Evolutionary conservation across 1,140 invertebrate genomes (phyloP).

Genomic region (Spodoptera frugiperda): DNA sequence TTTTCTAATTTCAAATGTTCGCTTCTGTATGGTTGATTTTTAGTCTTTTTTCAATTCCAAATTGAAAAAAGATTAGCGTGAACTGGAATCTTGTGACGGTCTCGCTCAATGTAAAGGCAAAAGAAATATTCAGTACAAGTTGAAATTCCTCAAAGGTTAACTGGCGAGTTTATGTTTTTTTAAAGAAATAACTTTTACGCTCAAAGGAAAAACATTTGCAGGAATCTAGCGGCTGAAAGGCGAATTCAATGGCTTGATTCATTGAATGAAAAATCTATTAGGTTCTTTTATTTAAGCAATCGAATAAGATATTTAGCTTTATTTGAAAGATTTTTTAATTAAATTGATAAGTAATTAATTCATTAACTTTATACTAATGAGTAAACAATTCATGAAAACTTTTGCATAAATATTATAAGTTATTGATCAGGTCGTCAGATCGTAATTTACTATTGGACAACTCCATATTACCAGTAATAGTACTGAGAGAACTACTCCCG

Average conservation of each 20-base stretch:
- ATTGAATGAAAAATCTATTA: neutral
- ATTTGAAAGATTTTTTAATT: no score
- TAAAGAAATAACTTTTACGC: constrained; percentile 15
- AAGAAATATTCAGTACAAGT: constrained; percentile 18
- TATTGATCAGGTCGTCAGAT: no score
- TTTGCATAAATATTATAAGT: no score
- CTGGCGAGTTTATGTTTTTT: constrained; percentile 15
- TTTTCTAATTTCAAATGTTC: constrained; percentile 48
- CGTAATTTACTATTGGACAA: no score
- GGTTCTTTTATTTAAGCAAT: neutral
- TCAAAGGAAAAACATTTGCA: constrained; percentile 26
- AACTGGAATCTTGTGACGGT: constrained; percentile 34
- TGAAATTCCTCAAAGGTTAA: constrained; percentile 25
- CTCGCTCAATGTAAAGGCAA: constrained; percentile 11
- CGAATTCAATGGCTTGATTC: neutral
- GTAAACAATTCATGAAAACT: no score
- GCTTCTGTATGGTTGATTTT: constrained; percentile 33
- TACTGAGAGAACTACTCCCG: no score
- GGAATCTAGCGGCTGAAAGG: neutral
- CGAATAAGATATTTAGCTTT: no score
- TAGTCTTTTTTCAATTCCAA: constrained; percentile 36
- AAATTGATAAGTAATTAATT: no score
- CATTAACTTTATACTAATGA: no score
- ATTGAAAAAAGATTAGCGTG: constrained; percentile 42
- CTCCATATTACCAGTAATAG: no score